A percentile compares a stretch with the other conserved stretches of the same genome.
Evolutionary conservation across 1,140 invertebrate genomes (phyloP).

Genomic region (Diprion similis): DNA sequence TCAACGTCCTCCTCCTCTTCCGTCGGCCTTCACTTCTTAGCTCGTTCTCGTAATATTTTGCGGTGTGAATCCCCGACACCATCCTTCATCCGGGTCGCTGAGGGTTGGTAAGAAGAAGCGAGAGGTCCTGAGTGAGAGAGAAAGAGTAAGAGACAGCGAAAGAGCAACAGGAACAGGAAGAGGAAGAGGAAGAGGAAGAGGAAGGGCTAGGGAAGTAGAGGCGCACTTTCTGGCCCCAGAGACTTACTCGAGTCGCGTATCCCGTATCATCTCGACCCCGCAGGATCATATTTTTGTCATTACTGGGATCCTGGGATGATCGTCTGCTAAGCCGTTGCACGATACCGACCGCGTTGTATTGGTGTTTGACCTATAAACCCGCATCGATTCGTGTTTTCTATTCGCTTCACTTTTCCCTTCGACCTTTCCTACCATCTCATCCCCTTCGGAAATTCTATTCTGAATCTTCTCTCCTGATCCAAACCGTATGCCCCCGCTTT

Average conservation of each 20-base stretch:
- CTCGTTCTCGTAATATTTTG: neutral
- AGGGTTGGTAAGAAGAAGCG: neutral
- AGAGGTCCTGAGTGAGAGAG: neutral
- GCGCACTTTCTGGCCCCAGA: too few relatives aligned
- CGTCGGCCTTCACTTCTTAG: neutral
- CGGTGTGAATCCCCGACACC: neutral
- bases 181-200: neutral
- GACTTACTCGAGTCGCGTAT: too few relatives aligned
- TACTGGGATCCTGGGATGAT: conserved; percentile 13
- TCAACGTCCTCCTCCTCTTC: neutral
- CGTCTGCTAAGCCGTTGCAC: neutral
- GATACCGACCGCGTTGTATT: neutral
- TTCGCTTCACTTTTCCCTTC: conserved; percentile 17
- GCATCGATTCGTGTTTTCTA: neutral
- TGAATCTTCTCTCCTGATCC: neutral
- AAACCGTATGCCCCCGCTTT: neutral
- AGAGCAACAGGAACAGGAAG: neutral
- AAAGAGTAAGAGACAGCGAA: neutral
- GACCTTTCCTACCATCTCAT: conserved; percentile 17
- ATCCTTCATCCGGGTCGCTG: neutral
- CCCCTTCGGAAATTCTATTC: neutral
- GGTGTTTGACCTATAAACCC: conserved; percentile 2
- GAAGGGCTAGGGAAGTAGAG: neutral
- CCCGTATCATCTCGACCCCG: neutral
- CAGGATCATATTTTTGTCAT: conserved; percentile 18